A percentile compares a stretch with the other conserved stretches of the same genome.
Conservation (phyloP, 2,797 vertebrate species). For the Odontamblyopus lacepedii region DNA sequence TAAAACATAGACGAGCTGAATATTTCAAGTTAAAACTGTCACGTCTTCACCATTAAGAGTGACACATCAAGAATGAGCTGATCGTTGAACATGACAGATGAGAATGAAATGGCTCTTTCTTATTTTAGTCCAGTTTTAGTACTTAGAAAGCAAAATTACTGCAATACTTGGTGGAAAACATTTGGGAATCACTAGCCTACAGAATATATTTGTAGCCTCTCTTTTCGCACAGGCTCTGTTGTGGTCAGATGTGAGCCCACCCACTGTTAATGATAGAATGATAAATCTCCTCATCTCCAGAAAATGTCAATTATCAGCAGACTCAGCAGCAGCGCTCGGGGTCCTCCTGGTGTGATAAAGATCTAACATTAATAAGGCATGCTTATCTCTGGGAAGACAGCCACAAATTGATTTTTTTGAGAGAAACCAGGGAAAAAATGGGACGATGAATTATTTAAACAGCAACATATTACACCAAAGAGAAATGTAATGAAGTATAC, state of each 20-base stretch:
- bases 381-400: constrained; percentile 79
- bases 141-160: neutral
- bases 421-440: constrained; percentile 64
- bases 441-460: constrained; percentile 68
- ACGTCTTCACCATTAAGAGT: constrained; percentile 80
- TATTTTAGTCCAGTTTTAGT: no score
- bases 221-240: constrained; percentile 40
- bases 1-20: constrained; percentile 43
- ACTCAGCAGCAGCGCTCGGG: constrained; percentile 71
- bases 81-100: constrained; percentile 82
- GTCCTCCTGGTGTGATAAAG: constrained; percentile 78
- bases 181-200: neutral
- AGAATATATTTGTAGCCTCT: constrained; percentile 35
- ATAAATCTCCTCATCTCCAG: constrained; percentile 81
- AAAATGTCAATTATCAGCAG: constrained; percentile 85
- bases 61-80: constrained; percentile 78
- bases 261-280: constrained; percentile 84
- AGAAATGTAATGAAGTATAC: constrained; percentile 81
- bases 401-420: constrained; percentile 82
- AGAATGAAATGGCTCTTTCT: constrained; percentile 78
- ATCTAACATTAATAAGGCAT: constrained; percentile 87
- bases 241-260: constrained; percentile 80
- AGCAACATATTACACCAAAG: constrained; percentile 62
- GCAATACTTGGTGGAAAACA: neutral
- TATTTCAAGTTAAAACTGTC: constrained; percentile 76